A percentile compares a stretch with the other conserved stretches of the same genome.
These are phyloP conservation scores for Plectropomus leopardus DNA, from an alignment of 2,113 vertebrate species.

Conservation along the genomic window DNA sequence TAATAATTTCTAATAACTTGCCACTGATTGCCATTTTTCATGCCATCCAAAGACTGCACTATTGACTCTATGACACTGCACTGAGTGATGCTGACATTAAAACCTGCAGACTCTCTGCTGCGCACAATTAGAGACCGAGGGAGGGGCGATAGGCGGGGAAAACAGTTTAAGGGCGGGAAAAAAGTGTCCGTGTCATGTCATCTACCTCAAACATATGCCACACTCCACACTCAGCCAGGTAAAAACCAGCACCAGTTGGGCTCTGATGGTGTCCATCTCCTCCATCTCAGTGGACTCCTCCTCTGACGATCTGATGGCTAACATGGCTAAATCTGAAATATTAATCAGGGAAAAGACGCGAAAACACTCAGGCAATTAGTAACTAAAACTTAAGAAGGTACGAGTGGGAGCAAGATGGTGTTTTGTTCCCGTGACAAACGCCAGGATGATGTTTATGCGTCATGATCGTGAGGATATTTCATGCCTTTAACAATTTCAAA, in stretches of 20 bases:
- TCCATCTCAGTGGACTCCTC: constrained; percentile 84
- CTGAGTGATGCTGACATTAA: background rate
- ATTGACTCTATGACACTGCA: no score
- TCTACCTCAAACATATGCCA: constrained; percentile 99
- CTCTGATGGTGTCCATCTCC: constrained; percentile 96
- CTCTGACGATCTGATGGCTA: constrained; percentile 78
- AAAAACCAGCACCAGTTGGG: constrained; percentile 98
- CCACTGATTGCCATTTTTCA: no score
- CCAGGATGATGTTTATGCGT: constrained; percentile 29
- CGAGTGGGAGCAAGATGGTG: background rate
- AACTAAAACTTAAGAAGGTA: background rate
- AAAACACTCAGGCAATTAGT: constrained; percentile 14
- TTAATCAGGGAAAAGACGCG: constrained; percentile 14
- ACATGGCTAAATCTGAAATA: constrained; percentile 79
- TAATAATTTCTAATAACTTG: no score
- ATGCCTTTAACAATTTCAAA: constrained; percentile 42
- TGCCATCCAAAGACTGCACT: no score
- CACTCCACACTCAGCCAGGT: constrained; percentile 95
- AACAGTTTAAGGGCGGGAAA: background rate
- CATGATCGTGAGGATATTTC: constrained; percentile 20
- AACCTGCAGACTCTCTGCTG: background rate
- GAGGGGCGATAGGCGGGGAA: background rate
- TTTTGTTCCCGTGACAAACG: constrained; percentile 16
- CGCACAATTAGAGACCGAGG: background rate
- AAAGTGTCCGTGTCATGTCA: background rate